phyloP scores from a whole-genome alignment of 53 echinoderm and acorn worm genomes.

The Apostichopus leukothele region DNA sequence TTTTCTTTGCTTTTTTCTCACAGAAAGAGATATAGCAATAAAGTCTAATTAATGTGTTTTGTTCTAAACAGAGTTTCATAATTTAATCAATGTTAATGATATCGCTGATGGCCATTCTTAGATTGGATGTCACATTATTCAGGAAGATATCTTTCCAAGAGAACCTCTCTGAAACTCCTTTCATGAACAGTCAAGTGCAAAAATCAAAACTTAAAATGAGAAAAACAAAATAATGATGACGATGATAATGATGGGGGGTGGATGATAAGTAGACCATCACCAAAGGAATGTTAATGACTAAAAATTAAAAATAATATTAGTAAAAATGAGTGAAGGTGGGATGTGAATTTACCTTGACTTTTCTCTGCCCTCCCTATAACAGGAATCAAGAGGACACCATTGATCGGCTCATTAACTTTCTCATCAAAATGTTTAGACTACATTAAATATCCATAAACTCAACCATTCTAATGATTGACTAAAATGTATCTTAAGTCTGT shows the following conservation, averaged over 20 bases:
- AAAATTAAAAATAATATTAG: not conserved
- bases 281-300: not conserved
- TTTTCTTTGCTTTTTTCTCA: not conserved
- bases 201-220: not conserved
- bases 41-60: too few species aligned
- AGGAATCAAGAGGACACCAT: conserved; percentile 29
- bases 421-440: too few species aligned
- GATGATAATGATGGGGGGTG: not conserved
- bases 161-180: not conserved
- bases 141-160: too few species aligned
- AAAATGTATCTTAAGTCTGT: too few species aligned
- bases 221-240: not conserved
- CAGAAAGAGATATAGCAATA: not conserved
- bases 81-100: too few species aligned
- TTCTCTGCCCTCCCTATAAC: conserved; percentile 41
- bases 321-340: not conserved
- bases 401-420: not conserved
- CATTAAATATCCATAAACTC: too few species aligned
- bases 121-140: too few species aligned
- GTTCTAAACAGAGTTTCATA: too few species aligned
- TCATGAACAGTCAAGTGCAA: not conserved
- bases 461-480: too few species aligned
- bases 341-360: conserved; percentile 34
- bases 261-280: not conserved
- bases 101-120: too few species aligned